These are phyloP conservation scores for Bombus difficillimus DNA, from an alignment of 1,140 invertebrate genomes.

Conservation along the genomic window DNA sequence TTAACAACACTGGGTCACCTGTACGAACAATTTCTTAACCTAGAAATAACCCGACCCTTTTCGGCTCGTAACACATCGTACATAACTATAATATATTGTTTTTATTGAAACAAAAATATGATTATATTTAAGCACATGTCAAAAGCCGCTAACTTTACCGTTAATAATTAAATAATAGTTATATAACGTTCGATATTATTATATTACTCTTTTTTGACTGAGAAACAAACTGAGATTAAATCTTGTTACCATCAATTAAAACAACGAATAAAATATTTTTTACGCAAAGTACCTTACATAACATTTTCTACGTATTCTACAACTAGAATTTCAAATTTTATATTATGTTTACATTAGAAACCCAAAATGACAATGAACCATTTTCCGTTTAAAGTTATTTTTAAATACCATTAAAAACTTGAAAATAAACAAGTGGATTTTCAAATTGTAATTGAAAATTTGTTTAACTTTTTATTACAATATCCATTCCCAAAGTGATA, in stretches of 20 bases:
- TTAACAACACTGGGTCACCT: too few relatives aligned
- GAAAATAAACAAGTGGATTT: not conserved
- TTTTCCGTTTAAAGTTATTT: not conserved
- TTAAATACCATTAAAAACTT: not conserved
- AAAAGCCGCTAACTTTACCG: too few relatives aligned
- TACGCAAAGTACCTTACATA: not conserved
- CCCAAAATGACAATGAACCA: not conserved
- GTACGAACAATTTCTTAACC: too few relatives aligned
- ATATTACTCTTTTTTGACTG: not conserved
- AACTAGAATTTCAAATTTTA: not conserved
- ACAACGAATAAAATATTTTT: not conserved
- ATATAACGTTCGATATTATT: too few relatives aligned
- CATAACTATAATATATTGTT: too few relatives aligned
- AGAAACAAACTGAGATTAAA: not conserved
- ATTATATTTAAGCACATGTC: too few relatives aligned
- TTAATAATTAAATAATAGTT: too few relatives aligned
- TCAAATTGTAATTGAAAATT: not conserved
- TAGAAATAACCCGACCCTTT: too few relatives aligned
- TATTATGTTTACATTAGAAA: not conserved
- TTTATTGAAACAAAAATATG: too few relatives aligned
- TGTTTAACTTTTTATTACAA: not conserved
- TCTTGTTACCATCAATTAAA: not conserved
- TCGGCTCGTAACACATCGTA: too few relatives aligned
- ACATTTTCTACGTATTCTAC: too few relatives aligned
- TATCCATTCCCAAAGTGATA: not conserved